Evolutionary conservation across 2,888 invertebrate species (phyloP).

Genomic region (Drosophila niveifrons): DNA sequence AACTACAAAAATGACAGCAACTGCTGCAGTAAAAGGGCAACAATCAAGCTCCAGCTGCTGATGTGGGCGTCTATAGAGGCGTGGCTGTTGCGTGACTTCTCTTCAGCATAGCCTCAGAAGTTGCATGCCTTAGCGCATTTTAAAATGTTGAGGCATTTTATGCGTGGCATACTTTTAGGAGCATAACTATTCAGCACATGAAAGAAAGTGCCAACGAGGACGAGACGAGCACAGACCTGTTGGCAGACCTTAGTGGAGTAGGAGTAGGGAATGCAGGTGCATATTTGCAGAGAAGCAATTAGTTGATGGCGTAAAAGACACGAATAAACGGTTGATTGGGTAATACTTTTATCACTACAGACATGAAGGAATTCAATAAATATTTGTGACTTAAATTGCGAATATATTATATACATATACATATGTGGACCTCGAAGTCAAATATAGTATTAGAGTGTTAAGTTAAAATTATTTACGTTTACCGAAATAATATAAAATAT

Average conservation of each 20-base stretch:
- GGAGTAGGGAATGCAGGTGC: background rate
- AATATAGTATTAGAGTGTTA: too few relatives aligned
- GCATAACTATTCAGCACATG: conserved; percentile 37
- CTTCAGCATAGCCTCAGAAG: background rate
- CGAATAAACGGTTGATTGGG: conserved; percentile 14
- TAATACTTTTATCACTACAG: background rate
- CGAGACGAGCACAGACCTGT: conserved; percentile 6
- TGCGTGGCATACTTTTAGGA: conserved; percentile 53
- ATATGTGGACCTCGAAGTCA: too few relatives aligned
- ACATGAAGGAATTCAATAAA: background rate
- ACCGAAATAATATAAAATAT: too few relatives aligned
- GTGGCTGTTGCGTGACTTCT: conserved; percentile 33
- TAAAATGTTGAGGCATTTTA: conserved; percentile 52
- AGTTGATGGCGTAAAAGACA: conserved; percentile 29
- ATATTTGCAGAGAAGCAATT: conserved; percentile 46
- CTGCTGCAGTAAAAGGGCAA: conserved; percentile 8
- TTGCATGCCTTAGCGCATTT: conserved; percentile 41
- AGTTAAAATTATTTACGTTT: too few relatives aligned
- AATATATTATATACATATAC: background rate
- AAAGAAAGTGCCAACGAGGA: conserved; percentile 13
- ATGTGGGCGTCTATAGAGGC: conserved; percentile 25
- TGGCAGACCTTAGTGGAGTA: background rate
- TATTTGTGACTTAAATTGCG: background rate
- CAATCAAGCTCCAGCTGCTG: conserved; percentile 20
- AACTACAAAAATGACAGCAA: conserved; percentile 5